Base-by-base conservation (phyloP, 2,113 vertebrate species). In the Oncorhynchus masou region DNA sequence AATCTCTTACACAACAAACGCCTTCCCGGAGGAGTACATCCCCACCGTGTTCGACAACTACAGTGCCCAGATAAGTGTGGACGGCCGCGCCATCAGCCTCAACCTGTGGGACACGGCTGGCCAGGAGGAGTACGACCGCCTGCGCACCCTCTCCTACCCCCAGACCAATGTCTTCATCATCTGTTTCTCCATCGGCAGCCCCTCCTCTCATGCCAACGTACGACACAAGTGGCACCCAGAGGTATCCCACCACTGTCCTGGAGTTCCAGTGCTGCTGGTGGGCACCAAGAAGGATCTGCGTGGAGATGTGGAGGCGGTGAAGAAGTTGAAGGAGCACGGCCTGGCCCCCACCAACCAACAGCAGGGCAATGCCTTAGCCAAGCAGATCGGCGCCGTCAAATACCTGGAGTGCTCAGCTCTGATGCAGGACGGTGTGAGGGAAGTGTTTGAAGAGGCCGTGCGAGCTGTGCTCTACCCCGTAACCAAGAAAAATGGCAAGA, bases 41-140 rank as follows among this genome's bases (percentile, higher is more conserved):
- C 93, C 94, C 15, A 95, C 95, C 0, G 93, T 95, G 57, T 96
- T 95, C 71, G 95, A 95, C 87, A 95, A 95, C 86, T 95, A 94
- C 86, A 95, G 94, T 11, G 87, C 94, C 39, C 94, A 96, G 79
- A 94, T 93, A 87, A 94, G 92, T 5, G 93, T 95, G 66, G 94
- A 95, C 62, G 92, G 94, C 64, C 88, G 94, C 57, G 91, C 92
- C 2, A 86, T 95, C 76, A 94, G 93, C 86, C 92, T 95, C 74
- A 95, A 95, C 25, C 88, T 95, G 71, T 95, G 95, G 95, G 95
- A 95, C 91, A 95, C 94, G 3, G 94, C 93, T 2, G 94, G 93
- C 20, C 95, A 96, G 81, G 94, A 96, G 81, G 94, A 95, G 9
- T 95, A 94, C 0, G 93, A 95, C 85, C 88, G 92, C n/a, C 88